Percentiles rank a stretch among this genome's conserved stretches.
Conservation (phyloP, 2,113 vertebrate genomes). For the Hippolais icterina region DNA sequence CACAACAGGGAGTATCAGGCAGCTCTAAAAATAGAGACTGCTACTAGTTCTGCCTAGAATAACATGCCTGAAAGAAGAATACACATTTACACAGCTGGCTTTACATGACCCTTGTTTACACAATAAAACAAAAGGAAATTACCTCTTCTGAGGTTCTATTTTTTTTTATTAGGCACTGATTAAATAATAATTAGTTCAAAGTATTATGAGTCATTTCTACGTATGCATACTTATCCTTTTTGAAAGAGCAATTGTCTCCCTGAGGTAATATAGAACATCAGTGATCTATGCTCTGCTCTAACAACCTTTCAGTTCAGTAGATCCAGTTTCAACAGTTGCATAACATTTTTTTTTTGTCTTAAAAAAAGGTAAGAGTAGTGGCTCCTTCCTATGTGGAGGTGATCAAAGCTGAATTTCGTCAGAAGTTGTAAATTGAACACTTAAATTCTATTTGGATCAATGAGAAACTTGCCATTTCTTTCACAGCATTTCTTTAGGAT, state of each 20-base stretch:
- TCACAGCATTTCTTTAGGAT: neutral
- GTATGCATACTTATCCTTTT: neutral
- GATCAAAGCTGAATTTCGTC: neutral
- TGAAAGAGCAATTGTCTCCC: conserved; percentile 4
- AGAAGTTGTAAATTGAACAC: neutral
- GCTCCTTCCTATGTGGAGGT: neutral
- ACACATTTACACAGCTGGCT: conserved; percentile 64
- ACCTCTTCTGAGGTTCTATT: conserved; percentile 30
- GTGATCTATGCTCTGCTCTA: neutral
- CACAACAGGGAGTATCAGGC: neutral
- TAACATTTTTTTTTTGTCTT: neutral
- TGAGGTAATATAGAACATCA: neutral
- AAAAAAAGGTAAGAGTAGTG: neutral
- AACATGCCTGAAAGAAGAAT: conserved; percentile 48
- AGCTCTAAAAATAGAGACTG: conserved; percentile 29
- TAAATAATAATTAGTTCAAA: conserved; percentile 57
- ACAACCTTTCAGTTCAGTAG: neutral
- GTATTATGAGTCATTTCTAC: conserved; percentile 21
- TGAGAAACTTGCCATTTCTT: neutral
- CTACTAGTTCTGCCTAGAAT: conserved; percentile 34
- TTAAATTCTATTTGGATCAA: neutral
- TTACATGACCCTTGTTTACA: neutral
- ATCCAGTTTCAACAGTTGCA: neutral
- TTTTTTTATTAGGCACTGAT: conserved; percentile 15
- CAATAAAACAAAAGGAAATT: conserved; percentile 66